Evolutionary conservation across 2,113 vertebrate species (phyloP), one percentile per base, ranked within the genome.

Genomic region (Monopterus albus): DNA sequence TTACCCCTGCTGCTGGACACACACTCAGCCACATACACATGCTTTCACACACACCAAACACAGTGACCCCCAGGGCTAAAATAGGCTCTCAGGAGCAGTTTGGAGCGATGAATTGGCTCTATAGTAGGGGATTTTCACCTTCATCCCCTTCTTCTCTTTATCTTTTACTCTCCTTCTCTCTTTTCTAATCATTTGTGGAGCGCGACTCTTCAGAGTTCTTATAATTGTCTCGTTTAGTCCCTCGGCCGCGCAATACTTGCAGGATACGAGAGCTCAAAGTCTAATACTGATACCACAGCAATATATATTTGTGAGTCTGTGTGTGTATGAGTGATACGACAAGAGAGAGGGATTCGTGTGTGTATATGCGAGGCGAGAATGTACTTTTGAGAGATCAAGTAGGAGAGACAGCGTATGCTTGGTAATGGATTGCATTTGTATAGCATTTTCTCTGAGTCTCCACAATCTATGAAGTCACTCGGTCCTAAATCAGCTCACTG

Each of bases 81-180:
- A 95, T 93, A 93, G 94, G 94, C 94, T 96, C 93, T 95, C 90
- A 91, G 91, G 91, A 94, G 94, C 92, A 91, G 92, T 95, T 96
- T 95, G 95, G 89, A 84, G 90, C 81, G 7, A 86, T 91, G 92
- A 95, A 94, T 93, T 92, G 91, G 82, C 87, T 92, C 83, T 91
- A 90, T 91, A 87, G 87, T 60, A 40, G 87, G 66, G 88, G 89
- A 91, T 91, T 91, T 94, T 92, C 85, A 84, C 88, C 88, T 85
- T 91, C 88, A 84, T 86, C 87, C 90, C 82, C 81, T 79, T 87
- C 90, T 87, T 89, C 89, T 88, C 84, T 86, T 87, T 84, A 87
- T 89, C 87, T 88, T 87, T 90, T 82, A 85, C 83, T 82, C 86
- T 83, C 66, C 68, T 84, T 90, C 88, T 70, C 90, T 86, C 84